These are phyloP conservation scores for Oreotrochilus melanogaster DNA, from an alignment of 2,113 vertebrate genomes.

Conservation along the genomic window DNA sequence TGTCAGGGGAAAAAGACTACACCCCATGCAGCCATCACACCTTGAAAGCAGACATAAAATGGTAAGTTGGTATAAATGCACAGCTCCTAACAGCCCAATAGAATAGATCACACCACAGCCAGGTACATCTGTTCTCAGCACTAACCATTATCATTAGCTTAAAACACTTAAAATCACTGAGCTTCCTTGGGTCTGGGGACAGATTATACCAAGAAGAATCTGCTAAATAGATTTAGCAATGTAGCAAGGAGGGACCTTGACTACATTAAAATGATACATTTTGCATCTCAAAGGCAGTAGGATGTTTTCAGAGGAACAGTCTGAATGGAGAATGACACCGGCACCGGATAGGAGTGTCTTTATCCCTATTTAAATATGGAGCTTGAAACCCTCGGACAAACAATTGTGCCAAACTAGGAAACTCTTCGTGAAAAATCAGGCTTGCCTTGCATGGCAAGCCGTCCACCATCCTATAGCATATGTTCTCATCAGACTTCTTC, in stretches of 20 bases:
- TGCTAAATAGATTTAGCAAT: constrained; percentile 83
- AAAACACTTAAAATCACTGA: constrained; percentile 84
- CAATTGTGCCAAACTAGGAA: constrained; percentile 34
- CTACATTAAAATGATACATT: constrained; percentile 77
- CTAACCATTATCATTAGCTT: constrained; percentile 85
- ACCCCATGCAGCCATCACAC: constrained; percentile 78
- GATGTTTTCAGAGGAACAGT: constrained; percentile 78
- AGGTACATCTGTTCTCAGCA: constrained; percentile 86
- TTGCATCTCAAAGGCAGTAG: constrained; percentile 80
- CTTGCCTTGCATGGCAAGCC: constrained; percentile 37
- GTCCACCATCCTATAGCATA: neutral
- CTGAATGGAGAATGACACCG: constrained; percentile 75
- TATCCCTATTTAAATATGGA: constrained; percentile 54
- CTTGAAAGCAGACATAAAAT: constrained; percentile 80
- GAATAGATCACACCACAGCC: constrained; percentile 80
- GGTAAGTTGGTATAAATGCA: constrained; percentile 80
- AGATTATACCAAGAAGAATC: constrained; percentile 83
- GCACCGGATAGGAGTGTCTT: constrained; percentile 73
- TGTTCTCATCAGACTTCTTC: constrained; percentile 17
- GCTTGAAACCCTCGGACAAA: constrained; percentile 64
- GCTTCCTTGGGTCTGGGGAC: constrained; percentile 82
- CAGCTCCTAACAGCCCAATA: constrained; percentile 80
- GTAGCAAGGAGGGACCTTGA: constrained; percentile 74
- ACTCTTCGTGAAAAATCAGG: constrained; percentile 52
- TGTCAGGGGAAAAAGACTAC: constrained; percentile 73